Conservation (phyloP, 2,797 vertebrate species). For the Hafferia zeledoni region DNA sequence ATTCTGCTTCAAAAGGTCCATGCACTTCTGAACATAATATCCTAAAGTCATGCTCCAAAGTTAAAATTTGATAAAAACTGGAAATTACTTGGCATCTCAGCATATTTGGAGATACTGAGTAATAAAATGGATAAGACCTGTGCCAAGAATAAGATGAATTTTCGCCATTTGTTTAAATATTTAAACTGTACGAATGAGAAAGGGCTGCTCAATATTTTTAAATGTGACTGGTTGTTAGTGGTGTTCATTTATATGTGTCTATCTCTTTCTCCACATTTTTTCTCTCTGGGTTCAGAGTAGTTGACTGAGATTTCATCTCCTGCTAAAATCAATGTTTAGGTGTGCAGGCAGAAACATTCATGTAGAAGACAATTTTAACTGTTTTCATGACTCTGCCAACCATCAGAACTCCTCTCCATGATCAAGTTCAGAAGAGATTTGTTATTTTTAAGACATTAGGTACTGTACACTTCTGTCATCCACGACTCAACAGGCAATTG, state of each 20-base stretch:
- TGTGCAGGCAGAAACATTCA: not conserved
- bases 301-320: not conserved
- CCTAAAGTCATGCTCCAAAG: constrained; percentile 38
- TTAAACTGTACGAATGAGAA: constrained; percentile 8
- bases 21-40: constrained; percentile 37
- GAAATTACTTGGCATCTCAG: constrained; percentile 57
- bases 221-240: not conserved
- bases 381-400: not conserved
- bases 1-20: constrained; percentile 51
- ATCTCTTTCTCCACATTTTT: not conserved
- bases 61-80: constrained; percentile 64
- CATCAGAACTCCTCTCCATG: not conserved
- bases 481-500: not conserved
- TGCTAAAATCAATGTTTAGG: not conserved
- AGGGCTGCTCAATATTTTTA: not conserved
- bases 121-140: constrained; percentile 22
- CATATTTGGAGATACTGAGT: constrained; percentile 11
- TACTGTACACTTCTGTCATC: not conserved
- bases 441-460: not conserved
- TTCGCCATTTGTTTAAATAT: constrained; percentile 17
- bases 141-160: constrained; percentile 39
- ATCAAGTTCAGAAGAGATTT: not conserved
- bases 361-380: not conserved
- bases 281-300: not conserved
- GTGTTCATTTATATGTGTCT: not conserved